These are phyloP conservation scores for Ameiurus melas DNA, from an alignment of 2,113 vertebrate species.

Conservation along the genomic window DNA sequence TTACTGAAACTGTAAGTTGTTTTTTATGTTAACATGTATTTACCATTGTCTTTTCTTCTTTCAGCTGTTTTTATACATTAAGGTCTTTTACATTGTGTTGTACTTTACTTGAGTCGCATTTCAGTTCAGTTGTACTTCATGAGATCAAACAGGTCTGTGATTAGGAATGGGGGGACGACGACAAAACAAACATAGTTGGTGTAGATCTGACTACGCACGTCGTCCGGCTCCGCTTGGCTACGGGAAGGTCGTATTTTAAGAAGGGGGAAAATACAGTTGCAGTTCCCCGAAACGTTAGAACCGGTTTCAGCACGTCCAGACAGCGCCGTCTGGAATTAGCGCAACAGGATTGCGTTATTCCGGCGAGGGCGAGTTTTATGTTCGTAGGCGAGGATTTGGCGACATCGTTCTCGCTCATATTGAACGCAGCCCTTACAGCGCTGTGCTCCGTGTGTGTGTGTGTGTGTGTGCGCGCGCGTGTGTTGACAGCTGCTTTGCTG, in stretches of 20 bases:
- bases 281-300: constrained; percentile 21
- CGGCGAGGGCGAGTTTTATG: constrained; percentile 2
- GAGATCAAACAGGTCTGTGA: neutral
- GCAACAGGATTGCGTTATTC: constrained; percentile 32
- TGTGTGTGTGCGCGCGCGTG: constrained; percentile 29
- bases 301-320: constrained; percentile 39
- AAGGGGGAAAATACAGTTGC: constrained; percentile 1
- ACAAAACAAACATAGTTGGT: neutral
- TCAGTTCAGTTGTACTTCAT: neutral
- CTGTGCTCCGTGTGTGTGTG: neutral
- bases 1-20: neutral
- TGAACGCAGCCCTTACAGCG: constrained; percentile 23
- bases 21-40: neutral
- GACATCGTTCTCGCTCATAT: constrained; percentile 13
- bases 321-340: constrained; percentile 37
- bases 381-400: constrained; percentile 22
- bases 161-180: neutral
- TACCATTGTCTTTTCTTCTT: neutral
- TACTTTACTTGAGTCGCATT: neutral
- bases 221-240: neutral
- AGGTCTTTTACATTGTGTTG: neutral
- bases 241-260: constrained; percentile 2
- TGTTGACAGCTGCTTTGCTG: constrained; percentile 57
- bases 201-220: no score
- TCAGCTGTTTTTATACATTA: no score